Conservation (phyloP, 2,113 vertebrate species). For the Pachypanchax playfairii region DNA sequence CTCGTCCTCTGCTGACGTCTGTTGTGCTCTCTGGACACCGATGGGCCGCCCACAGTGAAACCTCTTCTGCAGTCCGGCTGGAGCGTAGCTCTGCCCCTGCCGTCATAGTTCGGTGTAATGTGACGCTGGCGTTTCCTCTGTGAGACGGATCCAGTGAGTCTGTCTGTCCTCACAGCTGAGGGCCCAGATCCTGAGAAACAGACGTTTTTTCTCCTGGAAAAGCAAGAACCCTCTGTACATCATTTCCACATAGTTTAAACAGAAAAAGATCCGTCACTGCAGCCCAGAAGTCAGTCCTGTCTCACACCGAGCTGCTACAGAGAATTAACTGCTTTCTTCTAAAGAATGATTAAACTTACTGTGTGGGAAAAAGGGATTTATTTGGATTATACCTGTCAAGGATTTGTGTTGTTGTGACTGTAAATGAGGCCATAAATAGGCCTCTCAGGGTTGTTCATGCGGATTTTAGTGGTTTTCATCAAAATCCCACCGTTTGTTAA, state of each 20-base stretch:
- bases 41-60: conserved; percentile 56
- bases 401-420: conserved; percentile 6
- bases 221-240: conserved; percentile 17
- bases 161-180: conserved; percentile 49
- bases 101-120: conserved; percentile 57
- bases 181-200: conserved; percentile 48
- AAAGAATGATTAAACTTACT: background rate
- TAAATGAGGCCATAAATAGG: conserved; percentile 13
- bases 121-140: conserved; percentile 40
- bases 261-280: conserved; percentile 22
- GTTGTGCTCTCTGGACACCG: conserved; percentile 48
- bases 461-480: conserved; percentile 39
- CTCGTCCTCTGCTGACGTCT: background rate
- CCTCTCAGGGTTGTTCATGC: conserved; percentile 6
- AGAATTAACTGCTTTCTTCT: background rate
- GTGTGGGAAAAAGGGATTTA: background rate
- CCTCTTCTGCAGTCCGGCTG: conserved; percentile 59
- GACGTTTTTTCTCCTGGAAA: conserved; percentile 37
- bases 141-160: conserved; percentile 50
- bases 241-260: conserved; percentile 4
- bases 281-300: conserved; percentile 13
- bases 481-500: conserved; percentile 43
- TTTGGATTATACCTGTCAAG: background rate
- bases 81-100: conserved; percentile 52
- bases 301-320: conserved; percentile 11